Conservation (phyloP, 37 sponge, comb jelly and placozoan genomes). For the Halisarca cf. caerulea region DNA sequence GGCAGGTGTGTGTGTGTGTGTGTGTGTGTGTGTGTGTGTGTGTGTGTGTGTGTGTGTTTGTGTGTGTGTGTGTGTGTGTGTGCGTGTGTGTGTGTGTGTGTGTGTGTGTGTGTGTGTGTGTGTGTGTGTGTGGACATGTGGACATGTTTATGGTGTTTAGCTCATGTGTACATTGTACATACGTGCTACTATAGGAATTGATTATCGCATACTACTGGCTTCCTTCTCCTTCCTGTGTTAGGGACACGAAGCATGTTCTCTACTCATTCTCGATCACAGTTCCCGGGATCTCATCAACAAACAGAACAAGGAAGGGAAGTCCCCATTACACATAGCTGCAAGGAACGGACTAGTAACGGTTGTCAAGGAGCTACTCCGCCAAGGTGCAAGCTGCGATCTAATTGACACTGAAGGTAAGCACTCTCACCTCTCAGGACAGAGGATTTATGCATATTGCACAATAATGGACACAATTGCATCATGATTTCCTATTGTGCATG, state of each 20-base stretch:
- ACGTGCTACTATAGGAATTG: no score
- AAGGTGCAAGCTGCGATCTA: conserved; percentile 60
- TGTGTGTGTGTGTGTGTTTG: no score
- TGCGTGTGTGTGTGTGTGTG: no score
- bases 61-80: no score
- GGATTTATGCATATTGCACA: conserved; percentile 9
- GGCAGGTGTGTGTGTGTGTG: conserved; percentile 44
- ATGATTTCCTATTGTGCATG: no score
- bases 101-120: no score
- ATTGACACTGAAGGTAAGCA: conserved; percentile 63
- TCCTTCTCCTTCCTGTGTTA: background rate
- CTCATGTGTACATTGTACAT: no score
- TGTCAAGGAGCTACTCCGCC: conserved; percentile 68
- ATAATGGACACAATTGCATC: no score
- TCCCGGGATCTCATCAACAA: conserved; percentile 28
- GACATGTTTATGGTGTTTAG: no score
- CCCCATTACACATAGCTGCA: conserved; percentile 85
- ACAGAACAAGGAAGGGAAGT: conserved; percentile 43
- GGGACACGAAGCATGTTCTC: conserved; percentile 71
- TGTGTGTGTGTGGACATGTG: no score
- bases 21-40: no score
- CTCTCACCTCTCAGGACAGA: background rate
- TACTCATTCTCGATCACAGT: conserved; percentile 65
- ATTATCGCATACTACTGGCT: no score
- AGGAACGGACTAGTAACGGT: conserved; percentile 67